Conservation (phyloP, 1,140 invertebrate genomes). For the Nebria ingens region DNA sequence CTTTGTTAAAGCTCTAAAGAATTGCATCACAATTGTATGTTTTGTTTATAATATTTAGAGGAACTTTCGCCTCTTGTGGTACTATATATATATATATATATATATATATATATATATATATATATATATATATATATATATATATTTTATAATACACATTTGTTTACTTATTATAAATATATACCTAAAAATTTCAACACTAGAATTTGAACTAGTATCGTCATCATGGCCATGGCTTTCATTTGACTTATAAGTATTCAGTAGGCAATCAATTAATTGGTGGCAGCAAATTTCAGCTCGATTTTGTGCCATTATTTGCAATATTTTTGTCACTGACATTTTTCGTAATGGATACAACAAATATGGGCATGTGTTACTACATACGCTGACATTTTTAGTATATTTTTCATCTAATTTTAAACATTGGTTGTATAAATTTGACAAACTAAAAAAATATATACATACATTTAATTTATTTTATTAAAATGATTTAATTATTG, state of each 20-base stretch:
- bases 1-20: conserved; percentile 29
- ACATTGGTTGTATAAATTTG: conserved; percentile 16
- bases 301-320: conserved; percentile 40
- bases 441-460: conserved; percentile 19
- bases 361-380: conserved; percentile 45
- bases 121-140: too few species aligned
- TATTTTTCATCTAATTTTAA: conserved; percentile 25
- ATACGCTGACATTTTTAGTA: conserved; percentile 30
- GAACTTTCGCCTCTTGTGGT: too few species aligned
- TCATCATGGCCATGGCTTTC: conserved; percentile 29
- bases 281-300: conserved; percentile 40
- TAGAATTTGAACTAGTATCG: conserved; percentile 38
- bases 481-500: neutral
- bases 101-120: too few species aligned
- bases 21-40: conserved; percentile 13
- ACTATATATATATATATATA: too few species aligned
- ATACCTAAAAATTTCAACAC: conserved; percentile 42
- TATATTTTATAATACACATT: too few species aligned
- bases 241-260: conserved; percentile 32
- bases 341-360: conserved; percentile 41
- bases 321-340: conserved; percentile 41
- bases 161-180: conserved; percentile 1
- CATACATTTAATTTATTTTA: conserved; percentile 9
- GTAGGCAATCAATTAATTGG: conserved; percentile 39
- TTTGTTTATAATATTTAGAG: too few species aligned